Conservation (phyloP, 2,888 invertebrate species). For the Scaptomyza cyrtandrae region DNA sequence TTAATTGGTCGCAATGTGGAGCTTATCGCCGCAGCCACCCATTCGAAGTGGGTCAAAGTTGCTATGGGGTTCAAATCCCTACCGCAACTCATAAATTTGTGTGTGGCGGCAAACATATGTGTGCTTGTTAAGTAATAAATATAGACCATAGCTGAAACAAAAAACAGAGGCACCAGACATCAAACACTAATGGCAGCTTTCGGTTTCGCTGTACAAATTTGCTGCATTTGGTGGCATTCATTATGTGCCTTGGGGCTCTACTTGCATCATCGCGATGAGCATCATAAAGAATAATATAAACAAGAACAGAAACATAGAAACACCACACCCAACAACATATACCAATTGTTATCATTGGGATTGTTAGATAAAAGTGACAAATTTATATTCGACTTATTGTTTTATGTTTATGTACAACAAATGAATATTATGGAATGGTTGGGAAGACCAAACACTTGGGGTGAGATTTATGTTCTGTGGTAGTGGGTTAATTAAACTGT, state of each 20-base stretch:
- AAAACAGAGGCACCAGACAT: constrained; percentile 17
- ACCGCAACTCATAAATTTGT: constrained; percentile 42
- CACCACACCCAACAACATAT: background rate
- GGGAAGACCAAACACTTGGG: constrained; percentile 14
- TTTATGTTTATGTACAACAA: constrained; percentile 33
- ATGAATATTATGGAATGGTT: constrained; percentile 37
- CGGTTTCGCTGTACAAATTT: constrained; percentile 34
- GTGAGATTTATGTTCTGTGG: constrained; percentile 38
- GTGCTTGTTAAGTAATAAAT: constrained; percentile 14
- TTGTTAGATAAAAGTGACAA: constrained; percentile 59
- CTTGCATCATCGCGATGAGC: constrained; percentile 31
- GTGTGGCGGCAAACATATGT: constrained; percentile 24
- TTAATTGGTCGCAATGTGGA: constrained; percentile 41
- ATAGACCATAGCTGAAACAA: constrained; percentile 23
- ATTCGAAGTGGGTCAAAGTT: constrained; percentile 63
- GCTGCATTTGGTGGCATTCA: constrained; percentile 55
- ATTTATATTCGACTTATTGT: constrained; percentile 35
- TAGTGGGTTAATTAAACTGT: constrained; percentile 17
- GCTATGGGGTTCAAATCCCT: constrained; percentile 47
- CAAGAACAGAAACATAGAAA: constrained; percentile 8
- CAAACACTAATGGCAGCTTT: constrained; percentile 28
- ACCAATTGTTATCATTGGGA: constrained; percentile 46
- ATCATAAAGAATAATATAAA: constrained; percentile 42
- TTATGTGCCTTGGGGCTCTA: constrained; percentile 36
- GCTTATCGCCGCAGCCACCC: constrained; percentile 49